Conservation (phyloP, 92 coral and sea anemone species). For the Nematostella vectensis region DNA sequence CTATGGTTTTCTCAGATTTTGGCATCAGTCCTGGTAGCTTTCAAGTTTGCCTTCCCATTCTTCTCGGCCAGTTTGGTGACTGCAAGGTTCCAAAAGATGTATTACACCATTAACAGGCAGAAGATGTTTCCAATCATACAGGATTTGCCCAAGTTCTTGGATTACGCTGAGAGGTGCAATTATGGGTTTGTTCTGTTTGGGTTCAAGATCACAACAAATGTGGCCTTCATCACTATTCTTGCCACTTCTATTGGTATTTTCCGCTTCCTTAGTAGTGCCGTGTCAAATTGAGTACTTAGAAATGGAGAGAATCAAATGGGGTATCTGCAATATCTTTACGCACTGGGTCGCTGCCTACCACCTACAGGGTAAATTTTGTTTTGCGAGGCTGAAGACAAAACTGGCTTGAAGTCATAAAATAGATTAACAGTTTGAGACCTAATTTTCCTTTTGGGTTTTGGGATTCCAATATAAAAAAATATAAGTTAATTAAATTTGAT, state of each 20-base stretch:
- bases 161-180: constrained; percentile 42
- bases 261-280: constrained; percentile 33
- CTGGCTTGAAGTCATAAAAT: too few species aligned
- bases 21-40: constrained; percentile 37
- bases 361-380: too few species aligned
- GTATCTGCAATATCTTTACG: too few species aligned
- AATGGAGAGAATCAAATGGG: too few species aligned
- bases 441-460: too few species aligned
- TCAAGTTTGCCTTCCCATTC: constrained; percentile 45
- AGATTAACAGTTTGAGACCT: too few species aligned
- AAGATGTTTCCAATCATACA: constrained; percentile 29
- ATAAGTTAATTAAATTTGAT: too few species aligned
- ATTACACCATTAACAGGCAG: constrained; percentile 33
- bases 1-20: constrained; percentile 38
- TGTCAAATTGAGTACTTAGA: too few species aligned
- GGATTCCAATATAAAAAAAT: too few species aligned
- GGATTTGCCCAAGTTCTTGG: constrained; percentile 44
- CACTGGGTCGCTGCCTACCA: too few species aligned
- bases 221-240: constrained; percentile 35
- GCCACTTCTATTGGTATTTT: constrained; percentile 38
- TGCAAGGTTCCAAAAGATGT: constrained; percentile 43
- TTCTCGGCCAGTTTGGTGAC: constrained; percentile 45
- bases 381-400: too few species aligned
- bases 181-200: constrained; percentile 49
- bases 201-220: constrained; percentile 39